phyloP scores from a whole-genome alignment of 2,113 vertebrate genomes.

The Cariama cristata region DNA sequence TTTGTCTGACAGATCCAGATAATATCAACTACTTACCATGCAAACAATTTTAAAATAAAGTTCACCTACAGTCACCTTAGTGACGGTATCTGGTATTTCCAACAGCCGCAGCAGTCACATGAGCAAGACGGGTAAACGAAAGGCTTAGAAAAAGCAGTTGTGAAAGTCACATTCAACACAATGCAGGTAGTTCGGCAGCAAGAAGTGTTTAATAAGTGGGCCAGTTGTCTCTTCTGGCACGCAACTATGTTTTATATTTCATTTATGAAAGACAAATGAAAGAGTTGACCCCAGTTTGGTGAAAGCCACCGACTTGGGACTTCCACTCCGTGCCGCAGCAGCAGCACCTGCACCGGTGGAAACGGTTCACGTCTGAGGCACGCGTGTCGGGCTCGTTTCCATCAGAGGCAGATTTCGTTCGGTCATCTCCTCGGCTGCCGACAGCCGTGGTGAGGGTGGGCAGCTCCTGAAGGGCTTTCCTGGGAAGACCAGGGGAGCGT shows the following conservation, averaged over 20 bases:
- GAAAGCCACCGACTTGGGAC: neutral
- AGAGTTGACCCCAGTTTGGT: neutral
- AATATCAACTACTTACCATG: neutral
- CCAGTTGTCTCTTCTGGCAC: too few species aligned
- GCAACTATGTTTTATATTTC: neutral
- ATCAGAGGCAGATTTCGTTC: fast-evolving
- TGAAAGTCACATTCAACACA: neutral
- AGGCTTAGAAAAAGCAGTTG: neutral
- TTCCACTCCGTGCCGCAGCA: fast-evolving
- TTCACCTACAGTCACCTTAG: neutral
- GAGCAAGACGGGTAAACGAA: fast-evolving
- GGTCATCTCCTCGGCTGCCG: neutral
- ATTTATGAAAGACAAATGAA: neutral
- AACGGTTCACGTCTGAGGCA: neutral
- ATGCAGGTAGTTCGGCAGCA: neutral
- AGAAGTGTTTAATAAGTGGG: too few species aligned
- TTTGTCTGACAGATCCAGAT: neutral
- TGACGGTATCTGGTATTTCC: neutral
- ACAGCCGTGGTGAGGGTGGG: fast-evolving
- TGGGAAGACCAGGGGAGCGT: neutral
- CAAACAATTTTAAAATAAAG: neutral
- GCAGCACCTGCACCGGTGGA: fast-evolving
- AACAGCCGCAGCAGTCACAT: neutral
- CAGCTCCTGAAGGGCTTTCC: neutral
- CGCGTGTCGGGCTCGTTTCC: neutral